Base-by-base conservation (phyloP, 1,140 invertebrate genomes). In the Belonocnema kinseyi region DNA sequence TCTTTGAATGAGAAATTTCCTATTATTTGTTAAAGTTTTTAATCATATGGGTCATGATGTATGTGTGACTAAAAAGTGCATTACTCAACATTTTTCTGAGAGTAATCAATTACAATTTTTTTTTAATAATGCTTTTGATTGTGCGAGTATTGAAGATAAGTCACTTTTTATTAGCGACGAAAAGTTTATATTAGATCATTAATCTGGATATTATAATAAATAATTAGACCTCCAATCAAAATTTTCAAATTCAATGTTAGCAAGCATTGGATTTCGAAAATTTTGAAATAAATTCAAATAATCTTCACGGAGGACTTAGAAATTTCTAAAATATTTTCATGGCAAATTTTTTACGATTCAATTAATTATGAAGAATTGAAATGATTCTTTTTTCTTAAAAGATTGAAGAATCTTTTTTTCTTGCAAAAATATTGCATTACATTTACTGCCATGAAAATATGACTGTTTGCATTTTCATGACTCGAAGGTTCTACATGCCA, bases 391-490 rank as follows among this genome's bases (percentile, higher is more conserved):
- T 46, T 46, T 46, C 40, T 46, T 46, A 11, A 46, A 46, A 46
- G 7, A 46, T 46, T 11, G 10, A 8, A 46, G 53, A 10, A 17
- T 17, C 17, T 54, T 54, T 54, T 19, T 54, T 1, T 56, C 17
- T 56, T 56, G 54, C n/a, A 58, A 26, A 58, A 26, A 58, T 21
- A 58, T 26, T 2, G 8, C 5, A 14, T 21, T 26, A 13, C 4
- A 58, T 58, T 58, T 58, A 58, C 17, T 58, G 56, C 56, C 13
- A 58, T 58, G 56, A 58, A 58, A 58, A 58, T 58, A 58, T 21
- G 56, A 58, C 56, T 58, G 56, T 58, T 58, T 58, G 56, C 56
- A 58, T 58, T 58, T 58, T 58, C 56, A 58, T 58, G 8, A 33
- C 56, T 58, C 19, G 19, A 58, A 58, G 56, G 56, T 58, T 26